Conservation (phyloP, 2,888 invertebrate genomes). For the Camptogramma bilineatum region DNA sequence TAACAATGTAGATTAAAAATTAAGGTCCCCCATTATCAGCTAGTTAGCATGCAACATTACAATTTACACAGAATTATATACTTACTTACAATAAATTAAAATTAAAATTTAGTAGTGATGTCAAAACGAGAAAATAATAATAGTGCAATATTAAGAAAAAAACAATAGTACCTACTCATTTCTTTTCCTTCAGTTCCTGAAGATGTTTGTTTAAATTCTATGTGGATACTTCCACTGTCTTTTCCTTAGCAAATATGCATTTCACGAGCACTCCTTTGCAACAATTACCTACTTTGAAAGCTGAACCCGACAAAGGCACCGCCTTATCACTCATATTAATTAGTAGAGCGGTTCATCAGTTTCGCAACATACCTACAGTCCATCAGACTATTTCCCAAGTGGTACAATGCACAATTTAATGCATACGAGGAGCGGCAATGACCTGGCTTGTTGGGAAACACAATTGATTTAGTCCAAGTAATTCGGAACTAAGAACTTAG, state of each 20-base stretch:
- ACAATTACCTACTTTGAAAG: slow-evolving; percentile 12
- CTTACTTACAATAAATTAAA: too few species aligned
- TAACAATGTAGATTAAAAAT: too few species aligned
- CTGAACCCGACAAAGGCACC: slow-evolving; percentile 18
- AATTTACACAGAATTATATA: too few species aligned
- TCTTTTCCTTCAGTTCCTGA: neutral
- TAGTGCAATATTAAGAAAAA: too few species aligned
- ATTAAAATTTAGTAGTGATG: too few species aligned
- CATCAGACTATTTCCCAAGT: slow-evolving; percentile 33
- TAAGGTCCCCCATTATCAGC: too few species aligned
- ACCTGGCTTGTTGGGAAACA: slow-evolving; percentile 30
- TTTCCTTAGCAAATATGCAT: slow-evolving; percentile 12
- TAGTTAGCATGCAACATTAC: too few species aligned
- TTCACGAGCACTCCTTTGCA: slow-evolving; percentile 9
- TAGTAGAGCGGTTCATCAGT: slow-evolving; percentile 22
- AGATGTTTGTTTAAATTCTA: neutral
- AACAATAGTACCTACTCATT: too few species aligned
- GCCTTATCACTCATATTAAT: slow-evolving; percentile 21
- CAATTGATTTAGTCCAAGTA: slow-evolving; percentile 22
- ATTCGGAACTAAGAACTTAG: slow-evolving; percentile 6
- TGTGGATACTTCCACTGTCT: neutral
- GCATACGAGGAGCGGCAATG: slow-evolving; percentile 24
- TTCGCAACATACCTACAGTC: slow-evolving; percentile 17
- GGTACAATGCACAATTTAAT: slow-evolving; percentile 33
- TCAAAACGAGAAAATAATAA: too few species aligned